Evolutionary conservation across 2,888 invertebrate species (phyloP).

Genomic region (Dryobota labecula): DNA sequence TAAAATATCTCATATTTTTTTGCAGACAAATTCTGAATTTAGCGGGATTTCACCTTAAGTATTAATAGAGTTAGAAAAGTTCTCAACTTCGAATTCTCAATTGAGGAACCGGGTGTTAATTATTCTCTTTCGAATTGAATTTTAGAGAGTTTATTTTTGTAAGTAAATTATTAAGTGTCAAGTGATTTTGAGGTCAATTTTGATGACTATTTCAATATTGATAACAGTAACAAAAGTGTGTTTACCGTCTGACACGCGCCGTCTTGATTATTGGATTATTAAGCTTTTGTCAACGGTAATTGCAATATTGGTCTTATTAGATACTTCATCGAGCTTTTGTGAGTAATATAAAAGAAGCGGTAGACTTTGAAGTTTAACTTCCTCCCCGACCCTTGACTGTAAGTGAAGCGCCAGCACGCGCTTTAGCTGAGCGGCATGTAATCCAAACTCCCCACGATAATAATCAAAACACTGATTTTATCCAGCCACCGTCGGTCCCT

Average conservation of each 20-base stretch:
- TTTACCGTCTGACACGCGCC: constrained; percentile 5
- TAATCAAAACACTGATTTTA: too few species aligned
- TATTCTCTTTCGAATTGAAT: not conserved
- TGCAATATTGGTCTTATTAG: not conserved
- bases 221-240: not conserved
- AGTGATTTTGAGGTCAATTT: constrained; percentile 29
- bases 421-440: too few species aligned
- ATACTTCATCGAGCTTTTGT: constrained; percentile 15
- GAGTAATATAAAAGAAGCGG: not conserved
- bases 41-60: too few species aligned
- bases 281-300: constrained; percentile 17
- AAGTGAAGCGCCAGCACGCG: too few species aligned
- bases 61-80: not conserved
- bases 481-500: too few species aligned
- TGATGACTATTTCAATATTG: constrained; percentile 6
- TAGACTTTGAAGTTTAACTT: constrained; percentile 22
- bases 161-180: constrained; percentile 24
- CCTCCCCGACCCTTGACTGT: too few species aligned
- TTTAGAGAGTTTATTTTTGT: constrained; percentile 1
- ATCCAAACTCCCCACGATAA: too few species aligned
- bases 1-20: not conserved
- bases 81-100: not conserved
- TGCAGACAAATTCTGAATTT: not conserved
- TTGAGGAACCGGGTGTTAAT: not conserved
- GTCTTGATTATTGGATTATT: not conserved